These are phyloP conservation scores for Lasioglossum albipes DNA, from an alignment of 1,140 invertebrate species.

Conservation along the genomic window DNA sequence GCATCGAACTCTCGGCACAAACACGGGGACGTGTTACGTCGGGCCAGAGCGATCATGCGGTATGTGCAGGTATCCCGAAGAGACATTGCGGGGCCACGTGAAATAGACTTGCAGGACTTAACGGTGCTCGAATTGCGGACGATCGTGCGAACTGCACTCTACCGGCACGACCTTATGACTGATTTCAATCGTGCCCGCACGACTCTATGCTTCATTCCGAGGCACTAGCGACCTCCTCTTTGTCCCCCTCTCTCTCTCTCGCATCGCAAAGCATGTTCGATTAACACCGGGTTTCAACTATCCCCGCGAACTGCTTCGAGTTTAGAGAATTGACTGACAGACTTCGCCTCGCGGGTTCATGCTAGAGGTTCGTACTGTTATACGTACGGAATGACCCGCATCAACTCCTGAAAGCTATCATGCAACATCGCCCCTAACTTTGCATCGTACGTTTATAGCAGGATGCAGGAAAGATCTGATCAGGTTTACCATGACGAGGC, in stretches of 20 bases:
- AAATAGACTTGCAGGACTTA: slow-evolving; percentile 30
- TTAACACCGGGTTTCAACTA: background rate
- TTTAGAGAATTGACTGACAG: too few species aligned
- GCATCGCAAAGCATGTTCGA: background rate
- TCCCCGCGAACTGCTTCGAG: too few species aligned
- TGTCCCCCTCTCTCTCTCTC: background rate
- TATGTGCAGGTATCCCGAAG: slow-evolving; percentile 22
- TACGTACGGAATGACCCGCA: too few species aligned
- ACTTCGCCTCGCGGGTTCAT: too few species aligned
- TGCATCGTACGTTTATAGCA: too few species aligned
- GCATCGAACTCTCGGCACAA: slow-evolving; percentile 51
- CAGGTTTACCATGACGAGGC: too few species aligned
- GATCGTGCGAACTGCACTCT: background rate
- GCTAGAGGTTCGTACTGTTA: too few species aligned
- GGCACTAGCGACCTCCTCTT: background rate
- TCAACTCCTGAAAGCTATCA: too few species aligned
- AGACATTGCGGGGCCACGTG: slow-evolving; percentile 30
- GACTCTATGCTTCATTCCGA: slow-evolving; percentile 1
- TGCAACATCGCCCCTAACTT: too few species aligned
- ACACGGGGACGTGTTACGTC: slow-evolving; percentile 50
- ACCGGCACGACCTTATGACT: slow-evolving; percentile 4
- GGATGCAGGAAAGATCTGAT: too few species aligned
- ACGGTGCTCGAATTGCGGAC: slow-evolving; percentile 29
- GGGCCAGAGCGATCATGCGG: slow-evolving; percentile 39
- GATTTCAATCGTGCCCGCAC: slow-evolving; percentile 19